Evolutionary conservation across 2,888 invertebrate genomes (phyloP), one percentile per base, ranked within the genome.

Genomic region (Volucella inanis): DNA sequence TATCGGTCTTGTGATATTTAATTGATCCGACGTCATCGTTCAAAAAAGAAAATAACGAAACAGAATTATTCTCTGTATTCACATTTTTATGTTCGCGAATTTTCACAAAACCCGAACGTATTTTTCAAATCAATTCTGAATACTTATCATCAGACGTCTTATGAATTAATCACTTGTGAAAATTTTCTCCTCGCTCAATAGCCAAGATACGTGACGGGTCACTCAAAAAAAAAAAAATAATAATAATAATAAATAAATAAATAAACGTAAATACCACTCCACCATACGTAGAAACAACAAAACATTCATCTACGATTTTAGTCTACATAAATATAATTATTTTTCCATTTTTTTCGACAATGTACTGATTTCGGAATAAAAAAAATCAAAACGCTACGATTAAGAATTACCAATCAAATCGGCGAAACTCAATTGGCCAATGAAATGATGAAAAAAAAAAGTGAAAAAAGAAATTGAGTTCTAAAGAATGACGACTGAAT

Each of bases 401-500:
- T 50, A 64, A 50, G 49, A 55, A 67, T 55, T 74, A 70, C 54
- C 43, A 74, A 75, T 59, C 80, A 70, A 70, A 79, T 49, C 68
- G 65, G 57, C 83, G 22, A 74, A 75, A 79, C 49, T 65, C 50
- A 75, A 75, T 75, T 79, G 61, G 70, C 61, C 52, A 54, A 70
- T 70, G 65, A 80, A 31, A 80, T 85, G 84, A 85, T 85, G 76
- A 85, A 80, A 80, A 12, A 49, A 47, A 41, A 54, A 31, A 0
- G 1, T 2, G 6, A 4, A 50, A 65, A 74, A 62, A 67, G 50
- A 80, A 76, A 61, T 75, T 74, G 18, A 52, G 2, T 54, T 59
- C 65, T 70, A 59, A 65, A 39, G 55, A 61, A 47, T 47, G 43
- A 22, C 49, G 52, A 18, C 18, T 15, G 52, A 65, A 62, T 62